phyloP scores from a whole-genome alignment of 92 coral and sea anemone species.

The Epizoanthus ramosus region DNA sequence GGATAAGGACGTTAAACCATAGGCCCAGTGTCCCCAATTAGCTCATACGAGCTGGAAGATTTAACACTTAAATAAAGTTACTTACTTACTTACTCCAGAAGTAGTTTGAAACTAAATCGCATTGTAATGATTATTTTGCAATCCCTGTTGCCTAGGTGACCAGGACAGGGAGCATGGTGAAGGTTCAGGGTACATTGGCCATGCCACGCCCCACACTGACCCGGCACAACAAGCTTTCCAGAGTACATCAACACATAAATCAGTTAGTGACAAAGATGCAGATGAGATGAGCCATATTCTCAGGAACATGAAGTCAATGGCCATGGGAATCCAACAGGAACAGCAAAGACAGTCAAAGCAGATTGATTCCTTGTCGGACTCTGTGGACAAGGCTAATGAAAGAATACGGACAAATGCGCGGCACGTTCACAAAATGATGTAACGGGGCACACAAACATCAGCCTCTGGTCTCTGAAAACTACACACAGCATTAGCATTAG shows the following conservation, averaged over 20 bases:
- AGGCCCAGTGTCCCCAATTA: too few relatives aligned
- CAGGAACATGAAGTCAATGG: conserved; percentile 81
- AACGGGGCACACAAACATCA: background rate
- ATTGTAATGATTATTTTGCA: background rate
- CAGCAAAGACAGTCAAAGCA: conserved; percentile 79
- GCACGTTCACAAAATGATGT: conserved; percentile 64
- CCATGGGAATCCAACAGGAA: conserved; percentile 88
- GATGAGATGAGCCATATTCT: conserved; percentile 84
- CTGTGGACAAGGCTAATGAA: conserved; percentile 92
- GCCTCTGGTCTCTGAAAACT: too few relatives aligned
- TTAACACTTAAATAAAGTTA: too few relatives aligned
- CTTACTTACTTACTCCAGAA: too few relatives aligned
- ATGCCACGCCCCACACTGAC: background rate
- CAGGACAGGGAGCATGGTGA: background rate
- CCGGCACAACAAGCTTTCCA: background rate
- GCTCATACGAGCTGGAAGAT: too few relatives aligned
- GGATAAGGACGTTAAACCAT: too few relatives aligned
- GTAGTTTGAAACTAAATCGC: too few relatives aligned
- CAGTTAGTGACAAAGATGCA: conserved; percentile 82
- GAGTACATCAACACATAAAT: background rate
- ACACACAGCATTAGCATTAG: too few relatives aligned
- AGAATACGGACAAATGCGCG: conserved; percentile 70
- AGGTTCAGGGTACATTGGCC: background rate
- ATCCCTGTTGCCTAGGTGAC: background rate
- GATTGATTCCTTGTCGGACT: conserved; percentile 85